Evolutionary conservation across 2,797 vertebrate species (phyloP).

Genomic region (Danionella dracula): DNA sequence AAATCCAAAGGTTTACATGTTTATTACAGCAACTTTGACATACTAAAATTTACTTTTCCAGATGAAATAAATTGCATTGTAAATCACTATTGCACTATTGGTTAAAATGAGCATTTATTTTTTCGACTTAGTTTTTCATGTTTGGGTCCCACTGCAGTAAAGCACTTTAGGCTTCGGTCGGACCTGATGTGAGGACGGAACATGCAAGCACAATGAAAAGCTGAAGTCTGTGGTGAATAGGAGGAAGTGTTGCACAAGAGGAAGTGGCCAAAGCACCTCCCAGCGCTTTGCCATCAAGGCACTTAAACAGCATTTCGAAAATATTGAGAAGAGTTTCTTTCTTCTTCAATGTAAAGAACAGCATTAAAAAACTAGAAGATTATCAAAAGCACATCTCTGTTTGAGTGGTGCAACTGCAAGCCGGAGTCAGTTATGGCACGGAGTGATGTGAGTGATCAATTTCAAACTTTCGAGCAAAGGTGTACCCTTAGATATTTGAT

Average conservation of each 20-base stretch:
- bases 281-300: constrained; percentile 25
- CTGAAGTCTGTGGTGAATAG: constrained; percentile 55
- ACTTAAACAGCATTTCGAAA: not conserved
- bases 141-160: too few species aligned
- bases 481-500: not conserved
- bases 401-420: not conserved
- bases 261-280: constrained; percentile 61
- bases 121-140: too few species aligned
- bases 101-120: too few species aligned
- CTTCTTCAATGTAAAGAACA: not conserved
- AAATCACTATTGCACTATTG: too few species aligned
- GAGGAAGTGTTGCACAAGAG: constrained; percentile 73
- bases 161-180: not conserved
- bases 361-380: not conserved
- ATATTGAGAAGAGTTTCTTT: not conserved
- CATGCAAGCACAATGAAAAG: constrained; percentile 46
- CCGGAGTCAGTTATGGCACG: not conserved
- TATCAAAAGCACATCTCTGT: not conserved
- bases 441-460: not conserved
- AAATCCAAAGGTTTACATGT: too few species aligned
- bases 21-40: too few species aligned
- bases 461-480: not conserved
- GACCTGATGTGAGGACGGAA: not conserved
- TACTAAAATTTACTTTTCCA: too few species aligned
- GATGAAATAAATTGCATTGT: too few species aligned